These are phyloP conservation scores for Rhabdornis inornatus DNA, from an alignment of 2,113 vertebrate genomes.

Conservation along the genomic window DNA sequence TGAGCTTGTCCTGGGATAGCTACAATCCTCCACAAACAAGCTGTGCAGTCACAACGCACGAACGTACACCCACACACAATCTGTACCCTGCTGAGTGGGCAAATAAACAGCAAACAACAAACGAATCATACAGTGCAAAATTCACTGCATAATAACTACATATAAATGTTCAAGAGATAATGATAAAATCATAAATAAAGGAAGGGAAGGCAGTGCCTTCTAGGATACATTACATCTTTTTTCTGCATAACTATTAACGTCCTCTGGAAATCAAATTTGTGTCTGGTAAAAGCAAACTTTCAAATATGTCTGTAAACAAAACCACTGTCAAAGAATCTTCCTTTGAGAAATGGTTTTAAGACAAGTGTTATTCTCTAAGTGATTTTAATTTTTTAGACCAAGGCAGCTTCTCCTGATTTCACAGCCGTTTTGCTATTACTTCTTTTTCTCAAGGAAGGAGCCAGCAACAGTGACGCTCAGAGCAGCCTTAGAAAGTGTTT, in stretches of 20 bases:
- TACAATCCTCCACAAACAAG: conserved; percentile 8
- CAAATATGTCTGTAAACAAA: background rate
- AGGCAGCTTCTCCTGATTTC: background rate
- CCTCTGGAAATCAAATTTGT: background rate
- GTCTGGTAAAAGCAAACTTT: background rate
- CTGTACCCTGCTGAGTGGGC: background rate
- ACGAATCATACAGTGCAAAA: background rate
- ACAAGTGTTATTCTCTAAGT: background rate
- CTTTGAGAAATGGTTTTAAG: background rate
- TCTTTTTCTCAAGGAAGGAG: background rate
- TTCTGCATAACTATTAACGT: background rate
- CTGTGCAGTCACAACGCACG: background rate
- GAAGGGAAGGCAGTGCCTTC: background rate
- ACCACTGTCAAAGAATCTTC: background rate
- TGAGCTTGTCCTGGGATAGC: background rate
- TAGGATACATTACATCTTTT: background rate
- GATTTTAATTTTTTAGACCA: background rate
- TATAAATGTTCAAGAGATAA: background rate
- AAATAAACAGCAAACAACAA: conserved; percentile 5
- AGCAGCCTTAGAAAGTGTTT: background rate
- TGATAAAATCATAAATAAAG: background rate
- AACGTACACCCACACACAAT: background rate
- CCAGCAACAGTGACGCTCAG: background rate
- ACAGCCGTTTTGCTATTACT: background rate
- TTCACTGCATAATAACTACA: background rate